These are phyloP conservation scores for Oryzias melastigma DNA, from an alignment of 2,113 vertebrate genomes.

Conservation along the genomic window DNA sequence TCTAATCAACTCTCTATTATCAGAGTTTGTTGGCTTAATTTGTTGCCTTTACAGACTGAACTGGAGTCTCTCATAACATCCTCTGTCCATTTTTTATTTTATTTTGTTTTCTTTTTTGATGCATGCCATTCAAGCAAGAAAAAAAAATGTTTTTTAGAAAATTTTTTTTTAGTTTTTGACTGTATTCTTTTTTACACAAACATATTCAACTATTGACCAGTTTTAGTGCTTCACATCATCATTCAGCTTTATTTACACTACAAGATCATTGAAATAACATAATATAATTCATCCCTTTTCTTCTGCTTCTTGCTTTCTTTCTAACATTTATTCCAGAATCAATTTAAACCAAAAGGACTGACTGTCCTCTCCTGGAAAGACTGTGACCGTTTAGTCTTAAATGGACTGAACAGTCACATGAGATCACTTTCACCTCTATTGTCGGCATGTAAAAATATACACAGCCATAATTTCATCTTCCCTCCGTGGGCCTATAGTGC, in stretches of 20 bases:
- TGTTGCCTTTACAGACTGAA: background rate
- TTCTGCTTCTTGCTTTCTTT: slow-evolving; percentile 1
- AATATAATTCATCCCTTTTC: slow-evolving; percentile 7
- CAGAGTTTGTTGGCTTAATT: too few species aligned
- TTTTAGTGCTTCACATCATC: background rate
- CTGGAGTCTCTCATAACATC: background rate
- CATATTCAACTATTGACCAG: too few species aligned
- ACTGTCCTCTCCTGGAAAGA: slow-evolving; percentile 26
- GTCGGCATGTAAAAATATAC: slow-evolving; percentile 11
- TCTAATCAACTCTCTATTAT: slow-evolving; percentile 5
- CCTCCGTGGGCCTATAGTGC: slow-evolving; percentile 21
- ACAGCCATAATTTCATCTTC: slow-evolving; percentile 5
- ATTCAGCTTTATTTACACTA: slow-evolving; percentile 12
- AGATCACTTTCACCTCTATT: slow-evolving; percentile 16
- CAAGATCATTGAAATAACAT: slow-evolving; percentile 22
- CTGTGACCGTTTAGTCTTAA: slow-evolving; percentile 3
- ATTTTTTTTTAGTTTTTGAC: too few species aligned
- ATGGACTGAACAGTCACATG: background rate
- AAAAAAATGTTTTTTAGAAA: too few species aligned
- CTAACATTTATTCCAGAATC: slow-evolving; percentile 10
- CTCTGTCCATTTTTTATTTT: background rate
- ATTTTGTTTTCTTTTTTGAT: slow-evolving; percentile 26
- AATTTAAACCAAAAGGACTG: slow-evolving; percentile 35
- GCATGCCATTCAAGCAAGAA: slow-evolving; percentile 55
- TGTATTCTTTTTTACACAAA: too few species aligned